Base-by-base conservation (phyloP, 1,140 invertebrate species). In the Pogonognathellus flavescens region DNA sequence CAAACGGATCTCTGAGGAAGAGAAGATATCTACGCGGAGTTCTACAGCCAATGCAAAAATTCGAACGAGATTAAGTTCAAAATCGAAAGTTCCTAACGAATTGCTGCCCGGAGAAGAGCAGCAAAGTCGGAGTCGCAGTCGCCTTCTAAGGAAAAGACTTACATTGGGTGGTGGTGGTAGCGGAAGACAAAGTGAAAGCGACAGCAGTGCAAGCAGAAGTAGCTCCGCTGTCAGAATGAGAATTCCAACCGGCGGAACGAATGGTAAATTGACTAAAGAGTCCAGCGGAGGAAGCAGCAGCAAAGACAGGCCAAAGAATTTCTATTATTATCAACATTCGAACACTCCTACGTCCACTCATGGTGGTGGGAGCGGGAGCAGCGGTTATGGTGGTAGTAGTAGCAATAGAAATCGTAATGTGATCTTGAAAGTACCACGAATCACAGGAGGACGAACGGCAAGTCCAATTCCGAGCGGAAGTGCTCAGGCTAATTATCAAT, bases 1-100 rank as follows among this genome's bases (percentile, higher is more conserved):
- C 8, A 80, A 82, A 31, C 20, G 25, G 20, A 76, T 41, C 41
- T 76, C 70, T 2, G 70, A 31, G 7, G 41, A 50, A 49, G 70
- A 76, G 31, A 76, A 76, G 70, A 60, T 86, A 5, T 57, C 57
- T 22, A 86, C 85, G 11, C 50, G 85, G 20, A 86, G 85, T 41
- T 57, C 81, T 22, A 82, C 82, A 55, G 85, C 85, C n/a, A 86
- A 83, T 83, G 60, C 84, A 18, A 87, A 85, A 83, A 85, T 87
- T 20, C 80, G 80, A 41, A 87, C 87, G 49, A 59, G 87, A 62
- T 66, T 83, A 22, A 60, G 82, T 83, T 50, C 82, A 16, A 83
- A 60, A 66, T 57, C 80, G 8, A 62, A 49, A 82, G 81, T 82
- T 82, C 81, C 81, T 82, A 82, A 82, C 25, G 70, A 76, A 18